These are phyloP conservation scores for Dryomyza anilis DNA, from an alignment of 2,888 invertebrate species.

Conservation along the genomic window DNA sequence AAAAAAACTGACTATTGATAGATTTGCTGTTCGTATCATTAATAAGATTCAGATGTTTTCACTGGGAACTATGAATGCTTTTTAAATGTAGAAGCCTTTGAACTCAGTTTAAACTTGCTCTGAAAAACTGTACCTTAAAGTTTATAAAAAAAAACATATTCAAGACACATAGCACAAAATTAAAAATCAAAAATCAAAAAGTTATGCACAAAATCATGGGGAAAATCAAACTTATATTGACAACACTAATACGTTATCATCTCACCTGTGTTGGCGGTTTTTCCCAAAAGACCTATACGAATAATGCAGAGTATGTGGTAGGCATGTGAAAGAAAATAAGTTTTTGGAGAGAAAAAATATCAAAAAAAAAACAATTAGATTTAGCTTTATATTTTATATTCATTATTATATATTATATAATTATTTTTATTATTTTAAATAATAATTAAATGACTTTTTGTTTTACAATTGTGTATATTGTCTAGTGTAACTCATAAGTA, in stretches of 20 bases:
- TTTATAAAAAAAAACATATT: background rate
- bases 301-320: slow-evolving; percentile 23
- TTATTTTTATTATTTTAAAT: no score
- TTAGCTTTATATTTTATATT: background rate
- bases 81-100: background rate
- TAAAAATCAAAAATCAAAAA: slow-evolving; percentile 9
- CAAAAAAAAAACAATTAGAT: slow-evolving; percentile 24
- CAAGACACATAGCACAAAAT: slow-evolving; percentile 20
- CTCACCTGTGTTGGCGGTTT: slow-evolving; percentile 59
- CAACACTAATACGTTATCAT: slow-evolving; percentile 24
- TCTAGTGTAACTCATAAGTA: no score
- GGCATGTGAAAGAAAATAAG: slow-evolving; percentile 31
- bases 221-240: slow-evolving; percentile 13
- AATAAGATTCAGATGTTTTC: no score
- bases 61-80: no score
- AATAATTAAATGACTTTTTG: no score
- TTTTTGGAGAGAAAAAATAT: slow-evolving; percentile 31
- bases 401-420: no score
- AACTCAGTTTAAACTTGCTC: background rate
- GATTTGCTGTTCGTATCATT: no score
- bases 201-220: slow-evolving; percentile 1
- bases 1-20: no score
- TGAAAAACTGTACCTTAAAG: background rate
- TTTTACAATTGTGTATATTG: no score
- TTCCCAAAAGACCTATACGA: slow-evolving; percentile 59